Conservation (phyloP, 2,113 vertebrate genomes). For the Agapornis roseicollis region DNA sequence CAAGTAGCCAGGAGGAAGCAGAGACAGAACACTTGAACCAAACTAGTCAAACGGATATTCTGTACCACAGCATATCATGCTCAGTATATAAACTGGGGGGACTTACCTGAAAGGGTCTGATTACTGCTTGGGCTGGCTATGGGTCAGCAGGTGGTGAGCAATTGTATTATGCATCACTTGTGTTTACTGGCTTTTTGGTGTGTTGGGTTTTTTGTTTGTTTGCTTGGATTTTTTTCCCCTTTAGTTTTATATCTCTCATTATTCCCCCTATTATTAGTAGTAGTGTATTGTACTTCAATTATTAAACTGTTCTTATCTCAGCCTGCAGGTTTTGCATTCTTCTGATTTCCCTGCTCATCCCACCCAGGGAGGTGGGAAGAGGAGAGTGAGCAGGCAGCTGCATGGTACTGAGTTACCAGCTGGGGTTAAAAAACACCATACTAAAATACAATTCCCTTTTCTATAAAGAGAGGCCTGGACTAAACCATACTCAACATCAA, state of each 20-base stretch:
- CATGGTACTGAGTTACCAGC: neutral
- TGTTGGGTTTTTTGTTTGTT: neutral
- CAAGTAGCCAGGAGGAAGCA: neutral
- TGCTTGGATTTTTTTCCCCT: neutral
- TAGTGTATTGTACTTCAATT: neutral
- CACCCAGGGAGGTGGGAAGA: neutral
- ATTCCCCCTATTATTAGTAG: neutral
- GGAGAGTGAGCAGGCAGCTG: neutral
- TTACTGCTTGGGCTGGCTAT: neutral
- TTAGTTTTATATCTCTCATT: neutral
- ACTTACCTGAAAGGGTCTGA: neutral
- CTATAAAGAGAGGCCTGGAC: neutral
- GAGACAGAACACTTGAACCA: neutral
- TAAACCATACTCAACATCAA: neutral
- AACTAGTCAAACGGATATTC: neutral
- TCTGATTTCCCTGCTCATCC: neutral
- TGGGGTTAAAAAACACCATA: neutral
- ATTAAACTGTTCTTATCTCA: neutral
- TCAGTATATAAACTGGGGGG: neutral
- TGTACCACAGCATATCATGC: neutral
- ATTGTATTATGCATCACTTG: neutral
- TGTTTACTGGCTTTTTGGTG: neutral
- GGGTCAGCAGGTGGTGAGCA: neutral
- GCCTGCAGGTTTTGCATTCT: neutral
- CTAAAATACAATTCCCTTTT: neutral